Conservation (phyloP, 2,797 vertebrate genomes). For the Vireo griseus region DNA sequence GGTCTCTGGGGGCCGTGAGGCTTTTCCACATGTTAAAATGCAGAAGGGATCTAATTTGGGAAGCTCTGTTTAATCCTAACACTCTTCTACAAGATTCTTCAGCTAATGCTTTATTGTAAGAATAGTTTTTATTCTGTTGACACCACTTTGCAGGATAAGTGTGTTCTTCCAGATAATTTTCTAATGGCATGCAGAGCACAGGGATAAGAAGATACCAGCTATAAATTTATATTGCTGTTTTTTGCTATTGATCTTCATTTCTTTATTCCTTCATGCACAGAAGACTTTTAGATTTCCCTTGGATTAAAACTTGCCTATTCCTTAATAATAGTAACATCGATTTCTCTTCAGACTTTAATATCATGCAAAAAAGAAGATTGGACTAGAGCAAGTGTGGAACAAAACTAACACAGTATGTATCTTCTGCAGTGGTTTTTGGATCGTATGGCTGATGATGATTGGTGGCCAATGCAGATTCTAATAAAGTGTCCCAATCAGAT, state of each 20-base stretch:
- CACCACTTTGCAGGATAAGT: not conserved
- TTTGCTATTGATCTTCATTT: not conserved
- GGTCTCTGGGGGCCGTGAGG: not conserved
- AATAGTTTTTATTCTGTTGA: not conserved
- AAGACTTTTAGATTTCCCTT: slow-evolving; percentile 22
- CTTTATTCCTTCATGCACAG: not conserved
- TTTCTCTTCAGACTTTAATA: slow-evolving; percentile 53
- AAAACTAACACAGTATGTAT: slow-evolving; percentile 50
- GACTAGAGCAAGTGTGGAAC: slow-evolving; percentile 36
- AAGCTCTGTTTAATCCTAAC: not conserved
- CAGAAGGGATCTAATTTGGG: not conserved
- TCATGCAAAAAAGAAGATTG: slow-evolving; percentile 42
- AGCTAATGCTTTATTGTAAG: not conserved
- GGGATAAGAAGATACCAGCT: not conserved
- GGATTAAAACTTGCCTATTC: slow-evolving; percentile 2
- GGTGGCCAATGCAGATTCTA: slow-evolving; percentile 99
- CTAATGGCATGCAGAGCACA: not conserved
- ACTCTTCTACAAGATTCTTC: not conserved
- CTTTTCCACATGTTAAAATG: not conserved
- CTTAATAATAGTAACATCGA: slow-evolving; percentile 32
- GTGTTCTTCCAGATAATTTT: not conserved
- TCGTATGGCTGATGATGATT: slow-evolving; percentile 98
- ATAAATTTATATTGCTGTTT: not conserved
- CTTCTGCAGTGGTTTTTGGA: slow-evolving; percentile 95
- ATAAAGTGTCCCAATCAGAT: slow-evolving; percentile 99